phyloP scores from a whole-genome alignment of 2,888 invertebrate species.

The Baronia brevicornis region DNA sequence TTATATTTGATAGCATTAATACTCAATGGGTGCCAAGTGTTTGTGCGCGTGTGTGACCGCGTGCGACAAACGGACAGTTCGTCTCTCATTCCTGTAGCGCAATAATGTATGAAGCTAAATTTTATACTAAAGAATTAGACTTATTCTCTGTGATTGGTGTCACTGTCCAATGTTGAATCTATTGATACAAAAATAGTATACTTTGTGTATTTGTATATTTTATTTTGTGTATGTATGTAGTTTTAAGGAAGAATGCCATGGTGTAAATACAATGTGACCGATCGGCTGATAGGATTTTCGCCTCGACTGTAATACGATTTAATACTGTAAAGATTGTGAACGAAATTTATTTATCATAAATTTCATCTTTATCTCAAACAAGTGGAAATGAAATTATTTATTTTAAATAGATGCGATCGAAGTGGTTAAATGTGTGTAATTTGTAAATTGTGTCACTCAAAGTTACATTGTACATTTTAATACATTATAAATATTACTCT shows the following conservation, averaged over 20 bases:
- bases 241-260: slow-evolving; percentile 22
- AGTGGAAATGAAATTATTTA: too few species aligned
- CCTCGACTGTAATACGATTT: too few species aligned
- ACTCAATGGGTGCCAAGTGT: slow-evolving; percentile 63
- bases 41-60: slow-evolving; percentile 43
- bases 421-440: too few species aligned
- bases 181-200: slow-evolving; percentile 40
- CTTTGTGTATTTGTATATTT: slow-evolving; percentile 42
- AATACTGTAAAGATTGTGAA: too few species aligned
- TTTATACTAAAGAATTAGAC: slow-evolving; percentile 28
- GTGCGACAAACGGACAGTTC: slow-evolving; percentile 29
- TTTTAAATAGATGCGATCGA: too few species aligned
- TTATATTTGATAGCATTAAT: slow-evolving; percentile 52
- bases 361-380: too few species aligned
- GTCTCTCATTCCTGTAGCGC: slow-evolving; percentile 65
- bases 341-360: too few species aligned
- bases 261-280: slow-evolving; percentile 17
- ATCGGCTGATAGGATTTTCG: slow-evolving; percentile 14
- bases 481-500: too few species aligned
- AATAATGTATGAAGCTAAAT: slow-evolving; percentile 48
- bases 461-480: too few species aligned
- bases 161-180: slow-evolving; percentile 41
- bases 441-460: too few species aligned
- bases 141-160: slow-evolving; percentile 30
- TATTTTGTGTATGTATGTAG: slow-evolving; percentile 30